Evolutionary conservation across 2,888 invertebrate genomes (phyloP), one percentile per base, ranked within the genome.

Genomic region (Blomia tropicalis): DNA sequence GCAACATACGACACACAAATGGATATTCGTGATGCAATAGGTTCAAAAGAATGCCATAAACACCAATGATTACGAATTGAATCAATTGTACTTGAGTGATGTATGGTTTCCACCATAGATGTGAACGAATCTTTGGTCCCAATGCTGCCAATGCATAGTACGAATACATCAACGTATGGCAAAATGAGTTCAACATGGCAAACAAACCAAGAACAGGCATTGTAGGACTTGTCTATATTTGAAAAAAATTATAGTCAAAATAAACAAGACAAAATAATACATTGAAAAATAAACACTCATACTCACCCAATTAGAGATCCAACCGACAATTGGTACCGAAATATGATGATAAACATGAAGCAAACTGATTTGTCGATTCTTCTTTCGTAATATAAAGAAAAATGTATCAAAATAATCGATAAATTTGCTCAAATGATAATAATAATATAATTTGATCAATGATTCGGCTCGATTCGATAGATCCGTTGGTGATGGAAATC

Each of bases 301-400:
- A 43, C 61, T 23, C 19, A 61, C 61, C 61, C 61, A 61, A 29
- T 53, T 54, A 25, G 53, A 27, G 17, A 62, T 27, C 62, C 62
- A 62, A 1, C 62, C 62, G 17, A 62, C 41, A 2, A 62, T 62
- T 5, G 62, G 62, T 11, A 62, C 62, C 3, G 62, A 62, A 27
- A 62, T 23, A 30, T 63, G 63, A 43, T 63, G 63, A 27, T 63
- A 63, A 19, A 63, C 23, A 43, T 63, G 63, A 3, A 63, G 22
- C 5, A 58, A 23, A n/a, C 43, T 54, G 41, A 63, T 60, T 11
- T 63, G 63, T 27, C 29, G 22, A 22, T 60, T 22, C 53, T 63
- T 63, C 29, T 63, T 63, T 0, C 63, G 60, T 14, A 62, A 7
- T 5, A 60, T 51, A 19, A 63, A 63, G 32, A 63, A 63, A 5